Evolutionary conservation across 2,113 vertebrate genomes (phyloP).

Genomic region (Hystrix brachyura): DNA sequence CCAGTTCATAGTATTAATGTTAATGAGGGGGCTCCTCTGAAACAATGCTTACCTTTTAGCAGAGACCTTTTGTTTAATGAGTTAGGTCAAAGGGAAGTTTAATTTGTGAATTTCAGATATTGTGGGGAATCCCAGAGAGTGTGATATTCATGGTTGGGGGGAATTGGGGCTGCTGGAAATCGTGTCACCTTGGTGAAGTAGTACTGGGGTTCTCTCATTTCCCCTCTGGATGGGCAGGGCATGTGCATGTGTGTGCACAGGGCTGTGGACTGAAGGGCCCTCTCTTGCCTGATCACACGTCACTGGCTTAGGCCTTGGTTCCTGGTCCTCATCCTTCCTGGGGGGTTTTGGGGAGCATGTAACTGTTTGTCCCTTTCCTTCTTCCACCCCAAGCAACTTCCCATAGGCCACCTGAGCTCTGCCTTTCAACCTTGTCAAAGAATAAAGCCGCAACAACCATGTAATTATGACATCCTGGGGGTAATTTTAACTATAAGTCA

Average conservation of each 20-base stretch:
- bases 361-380: background rate
- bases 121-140: background rate
- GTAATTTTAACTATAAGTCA: constrained; percentile 83
- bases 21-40: background rate
- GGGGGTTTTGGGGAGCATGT: background rate
- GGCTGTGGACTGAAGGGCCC: background rate
- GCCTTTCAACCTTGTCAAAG: constrained; percentile 47
- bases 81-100: background rate
- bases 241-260: rapidly evolving
- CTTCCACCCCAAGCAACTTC: background rate
- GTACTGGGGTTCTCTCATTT: background rate
- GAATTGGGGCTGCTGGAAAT: background rate
- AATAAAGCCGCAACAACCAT: constrained; percentile 71
- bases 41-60: background rate
- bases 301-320: background rate
- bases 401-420: background rate
- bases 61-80: constrained; percentile 26
- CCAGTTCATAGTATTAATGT: background rate
- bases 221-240: background rate
- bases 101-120: background rate
- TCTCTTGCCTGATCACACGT: background rate
- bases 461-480: constrained; percentile 79
- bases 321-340: background rate
- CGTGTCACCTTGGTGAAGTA: background rate
- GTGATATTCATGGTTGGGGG: background rate